Evolutionary conservation across 2,888 invertebrate genomes (phyloP).

Genomic region (Limnephilus auricula): DNA sequence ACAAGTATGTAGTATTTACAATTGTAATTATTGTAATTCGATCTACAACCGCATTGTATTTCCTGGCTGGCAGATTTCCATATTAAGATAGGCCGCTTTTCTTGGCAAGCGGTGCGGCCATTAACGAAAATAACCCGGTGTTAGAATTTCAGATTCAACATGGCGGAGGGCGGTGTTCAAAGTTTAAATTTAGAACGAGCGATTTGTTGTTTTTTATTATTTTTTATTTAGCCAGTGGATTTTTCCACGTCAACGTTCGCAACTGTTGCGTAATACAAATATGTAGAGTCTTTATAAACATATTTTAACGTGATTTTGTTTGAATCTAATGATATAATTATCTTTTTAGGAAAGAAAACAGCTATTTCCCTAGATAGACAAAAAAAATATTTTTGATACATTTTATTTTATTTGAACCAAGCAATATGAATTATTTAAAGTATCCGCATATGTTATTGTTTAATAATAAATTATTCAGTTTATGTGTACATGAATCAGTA

Average conservation of each 20-base stretch:
- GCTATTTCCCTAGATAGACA: background rate
- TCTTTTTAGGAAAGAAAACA: background rate
- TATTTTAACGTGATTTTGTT: background rate
- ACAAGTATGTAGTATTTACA: background rate
- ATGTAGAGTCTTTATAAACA: background rate
- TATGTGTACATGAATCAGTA: no score
- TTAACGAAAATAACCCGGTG: constrained; percentile 58
- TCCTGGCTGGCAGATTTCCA: constrained; percentile 65
- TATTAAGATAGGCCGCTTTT: constrained; percentile 63
- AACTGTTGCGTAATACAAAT: background rate
- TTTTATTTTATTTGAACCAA: background rate
- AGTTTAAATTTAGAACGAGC: constrained; percentile 43
- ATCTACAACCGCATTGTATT: constrained; percentile 60
- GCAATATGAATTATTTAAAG: background rate
- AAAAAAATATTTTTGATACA: no score
- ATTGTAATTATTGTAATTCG: constrained; percentile 55
- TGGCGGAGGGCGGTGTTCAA: constrained; percentile 27
- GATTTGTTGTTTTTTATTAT: constrained; percentile 3
- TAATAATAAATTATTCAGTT: background rate
- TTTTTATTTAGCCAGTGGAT: constrained; percentile 25
- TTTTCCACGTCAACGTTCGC: background rate
- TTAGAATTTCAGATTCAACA: constrained; percentile 21
- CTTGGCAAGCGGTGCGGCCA: constrained; percentile 61
- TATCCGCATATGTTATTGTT: background rate
- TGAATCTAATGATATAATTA: background rate